Base-by-base conservation (phyloP, 2,113 vertebrate genomes). In the Colaptes auratus region DNA sequence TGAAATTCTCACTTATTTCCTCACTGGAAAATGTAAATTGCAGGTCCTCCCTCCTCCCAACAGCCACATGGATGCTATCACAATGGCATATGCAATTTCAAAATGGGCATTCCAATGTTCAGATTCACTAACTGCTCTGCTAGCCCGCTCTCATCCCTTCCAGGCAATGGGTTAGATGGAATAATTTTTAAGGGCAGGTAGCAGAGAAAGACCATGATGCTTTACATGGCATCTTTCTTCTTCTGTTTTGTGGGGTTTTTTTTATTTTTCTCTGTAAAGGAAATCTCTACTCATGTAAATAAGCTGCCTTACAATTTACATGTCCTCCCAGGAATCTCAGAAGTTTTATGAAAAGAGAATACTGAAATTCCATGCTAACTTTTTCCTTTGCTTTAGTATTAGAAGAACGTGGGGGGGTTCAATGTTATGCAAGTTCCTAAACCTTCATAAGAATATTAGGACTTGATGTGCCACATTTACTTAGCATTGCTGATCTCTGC, bases 1-100 rank as follows among this genome's bases (percentile, higher is more conserved):
- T 60, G 55, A 70, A 70, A 95, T 91, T 94, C n/a, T 7, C 9
- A 69, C 92, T 94, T 93, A 83, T 33, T 89, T 96, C 70, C 89
- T 92, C 50, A 64, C 67, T 59, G 63, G 82, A 89, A 90, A 78
- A 74, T 92, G 67, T 4, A n/a, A 87, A 89, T 67, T 7, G 48
- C 69, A 74, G 56, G 10, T 33, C 44, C 27, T 64, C 36, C 19
- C 42, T 70, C n/a, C 24, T 70, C 35, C 24, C 46, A 18, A 3
- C 31, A 88, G 72, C 67, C 82, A 88, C 39, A 28, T 7, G 52
- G 56, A 55, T 69, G 74, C 52, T 42, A 58, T 6, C 2, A 1
- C 53, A 31, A 53, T 31, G 58, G 78, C 31, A 56, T 4, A 52
- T 2, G 13, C 42, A 69, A 55, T 58, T 52, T 33, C 44, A 60